Evolutionary conservation across 2,113 vertebrate genomes (phyloP), one percentile per base, ranked within the genome.

Genomic region (Balaeniceps rex): DNA sequence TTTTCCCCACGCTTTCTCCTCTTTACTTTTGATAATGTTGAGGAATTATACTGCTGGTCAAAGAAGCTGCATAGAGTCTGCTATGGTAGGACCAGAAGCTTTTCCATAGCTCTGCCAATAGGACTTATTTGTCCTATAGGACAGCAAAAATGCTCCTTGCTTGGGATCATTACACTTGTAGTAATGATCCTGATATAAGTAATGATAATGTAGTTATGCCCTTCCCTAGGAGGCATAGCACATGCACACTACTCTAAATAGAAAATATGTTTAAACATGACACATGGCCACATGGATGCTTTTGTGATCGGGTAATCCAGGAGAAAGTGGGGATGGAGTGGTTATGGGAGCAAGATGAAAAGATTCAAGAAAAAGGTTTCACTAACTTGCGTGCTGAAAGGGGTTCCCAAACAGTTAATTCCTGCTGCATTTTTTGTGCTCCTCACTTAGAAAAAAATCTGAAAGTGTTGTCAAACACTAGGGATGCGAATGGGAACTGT

Each of bases 201-300:
- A n/a, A n/a, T n/a, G n/a, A n/a, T n/a, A n/a, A n/a, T n/a, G n/a
- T n/a, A n/a, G n/a, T n/a, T n/a, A n/a, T n/a, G 40, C 33, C 29
- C 40, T 86, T 93, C 71, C 49, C 51, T 70, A 54, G 25, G 40
- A 94, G 21, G 14, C 19, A 65, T 26, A 77, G 36, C 29, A 72
- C 70, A 36, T 0, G 2, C 63, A 58, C 22, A 28, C 83, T 58
- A 54, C 49, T 88, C 34, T 66, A 91, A 94, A 64, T 9, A 96
- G 55, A 87, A 87, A 82, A 91, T 94, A 47, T 19, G 75, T 88
- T 95, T 78, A 83, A 82, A 44, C 15, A 14, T 58, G 51, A 60
- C 64, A 70, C 31, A 19, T 75, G 77, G 38, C 42, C 60, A 14
- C 29, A 36, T 19, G 52, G 47, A 71, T 90, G 52, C 72, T 94